phyloP scores from a whole-genome alignment of 2,797 vertebrate genomes.

The Emydoidea blandingii region DNA sequence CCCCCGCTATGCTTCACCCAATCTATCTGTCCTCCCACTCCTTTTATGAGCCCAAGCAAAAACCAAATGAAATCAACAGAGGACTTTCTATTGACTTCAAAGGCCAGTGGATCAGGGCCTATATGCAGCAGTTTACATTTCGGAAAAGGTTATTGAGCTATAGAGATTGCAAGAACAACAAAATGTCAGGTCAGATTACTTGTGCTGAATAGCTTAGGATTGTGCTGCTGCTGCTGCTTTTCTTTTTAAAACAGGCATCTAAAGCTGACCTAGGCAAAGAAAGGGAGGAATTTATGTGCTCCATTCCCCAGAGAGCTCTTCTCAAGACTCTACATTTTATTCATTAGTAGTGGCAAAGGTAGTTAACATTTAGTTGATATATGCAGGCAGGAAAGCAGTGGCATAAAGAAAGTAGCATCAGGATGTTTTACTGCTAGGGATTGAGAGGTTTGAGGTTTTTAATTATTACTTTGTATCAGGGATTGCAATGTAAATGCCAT shows the following conservation, averaged over 20 bases:
- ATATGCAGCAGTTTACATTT: constrained; percentile 16
- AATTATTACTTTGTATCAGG: background rate
- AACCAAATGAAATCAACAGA: constrained; percentile 4
- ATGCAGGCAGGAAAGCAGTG: background rate
- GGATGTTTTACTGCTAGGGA: background rate
- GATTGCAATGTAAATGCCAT: background rate
- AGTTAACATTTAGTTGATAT: constrained; percentile 5
- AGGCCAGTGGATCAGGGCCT: background rate
- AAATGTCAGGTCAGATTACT: constrained; percentile 49
- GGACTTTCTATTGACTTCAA: background rate
- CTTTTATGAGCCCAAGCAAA: background rate
- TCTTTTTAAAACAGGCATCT: background rate
- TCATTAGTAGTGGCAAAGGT: constrained; percentile 4
- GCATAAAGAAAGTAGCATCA: background rate
- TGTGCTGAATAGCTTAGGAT: background rate
- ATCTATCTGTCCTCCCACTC: background rate
- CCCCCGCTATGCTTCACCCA: background rate
- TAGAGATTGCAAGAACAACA: background rate
- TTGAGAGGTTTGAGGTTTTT: background rate
- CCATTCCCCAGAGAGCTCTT: background rate
- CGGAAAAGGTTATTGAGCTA: constrained; percentile 54
- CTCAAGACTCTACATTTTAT: constrained; percentile 7
- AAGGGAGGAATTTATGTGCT: background rate
- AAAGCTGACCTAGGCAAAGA: background rate
- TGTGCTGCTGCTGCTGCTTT: background rate